These are phyloP conservation scores for Merops nubicus DNA, from an alignment of 2,113 vertebrate species.

Conservation along the genomic window DNA sequence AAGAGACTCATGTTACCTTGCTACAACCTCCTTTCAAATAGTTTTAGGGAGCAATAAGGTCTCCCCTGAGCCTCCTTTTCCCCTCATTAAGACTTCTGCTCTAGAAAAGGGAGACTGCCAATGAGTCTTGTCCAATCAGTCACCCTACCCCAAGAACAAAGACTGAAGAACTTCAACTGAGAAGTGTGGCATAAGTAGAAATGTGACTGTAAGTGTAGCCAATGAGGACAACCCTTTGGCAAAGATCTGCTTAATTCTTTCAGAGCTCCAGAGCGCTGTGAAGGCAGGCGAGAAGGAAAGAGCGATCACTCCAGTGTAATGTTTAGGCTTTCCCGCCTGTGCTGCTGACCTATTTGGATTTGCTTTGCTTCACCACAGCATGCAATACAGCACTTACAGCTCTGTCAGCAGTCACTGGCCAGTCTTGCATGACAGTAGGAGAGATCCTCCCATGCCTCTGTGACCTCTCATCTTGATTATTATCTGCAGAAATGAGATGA, in stretches of 20 bases:
- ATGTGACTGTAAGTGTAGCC: not conserved
- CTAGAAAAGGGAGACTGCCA: not conserved
- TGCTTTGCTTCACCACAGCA: not conserved
- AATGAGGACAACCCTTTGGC: not conserved
- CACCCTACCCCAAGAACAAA: not conserved
- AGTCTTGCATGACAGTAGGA: not conserved
- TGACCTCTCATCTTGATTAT: not conserved
- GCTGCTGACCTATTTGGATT: not conserved
- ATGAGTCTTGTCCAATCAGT: not conserved
- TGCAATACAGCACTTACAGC: not conserved
- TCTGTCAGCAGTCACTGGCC: not conserved
- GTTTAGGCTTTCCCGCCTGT: not conserved
- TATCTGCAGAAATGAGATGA: conserved; percentile 27
- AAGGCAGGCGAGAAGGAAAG: not conserved
- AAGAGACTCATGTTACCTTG: too few species aligned
- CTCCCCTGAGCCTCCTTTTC: too few species aligned
- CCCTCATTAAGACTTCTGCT: too few species aligned
- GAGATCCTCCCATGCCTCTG: not conserved
- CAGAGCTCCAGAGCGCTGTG: not conserved
- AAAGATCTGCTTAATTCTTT: not conserved
- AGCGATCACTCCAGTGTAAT: not conserved
- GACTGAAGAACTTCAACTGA: not conserved
- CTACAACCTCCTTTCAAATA: too few species aligned
- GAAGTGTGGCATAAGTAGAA: not conserved
- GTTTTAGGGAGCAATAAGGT: too few species aligned